Conservation (phyloP, 2,113 vertebrate genomes). For the Chauna torquata region DNA sequence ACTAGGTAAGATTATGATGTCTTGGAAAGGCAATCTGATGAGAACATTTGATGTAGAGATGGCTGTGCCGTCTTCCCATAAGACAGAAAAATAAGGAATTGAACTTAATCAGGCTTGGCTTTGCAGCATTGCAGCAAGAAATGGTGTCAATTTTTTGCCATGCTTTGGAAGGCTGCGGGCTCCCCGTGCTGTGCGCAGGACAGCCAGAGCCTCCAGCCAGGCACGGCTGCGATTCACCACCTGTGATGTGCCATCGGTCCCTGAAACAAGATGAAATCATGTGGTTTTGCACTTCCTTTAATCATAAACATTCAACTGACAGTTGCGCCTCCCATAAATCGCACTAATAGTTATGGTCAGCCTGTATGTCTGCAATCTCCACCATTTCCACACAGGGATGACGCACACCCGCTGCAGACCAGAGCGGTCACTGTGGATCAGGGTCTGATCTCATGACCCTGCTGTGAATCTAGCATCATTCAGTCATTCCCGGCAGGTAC, state of each 20-base stretch:
- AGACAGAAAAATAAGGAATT: background rate
- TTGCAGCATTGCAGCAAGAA: background rate
- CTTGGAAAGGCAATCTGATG: background rate
- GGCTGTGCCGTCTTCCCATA: background rate
- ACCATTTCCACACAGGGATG: background rate
- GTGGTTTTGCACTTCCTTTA: background rate
- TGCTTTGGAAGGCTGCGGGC: background rate
- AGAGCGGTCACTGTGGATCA: background rate
- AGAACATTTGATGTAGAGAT: background rate
- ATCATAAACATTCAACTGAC: background rate
- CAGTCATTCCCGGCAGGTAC: background rate
- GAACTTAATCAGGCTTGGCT: background rate
- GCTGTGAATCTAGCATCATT: conserved; percentile 22
- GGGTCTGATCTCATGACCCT: conserved; percentile 33
- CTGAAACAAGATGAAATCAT: background rate
- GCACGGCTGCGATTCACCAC: background rate
- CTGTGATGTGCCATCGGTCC: accelerated
- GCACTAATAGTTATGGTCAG: background rate
- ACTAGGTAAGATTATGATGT: background rate
- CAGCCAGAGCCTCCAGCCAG: conserved; percentile 17
- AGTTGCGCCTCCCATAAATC: background rate
- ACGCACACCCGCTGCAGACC: background rate
- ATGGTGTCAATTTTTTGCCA: background rate
- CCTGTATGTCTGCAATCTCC: background rate
- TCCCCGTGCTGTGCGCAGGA: background rate